Conservation (phyloP, 2,888 invertebrate genomes). For the Melanostoma scalare region DNA sequence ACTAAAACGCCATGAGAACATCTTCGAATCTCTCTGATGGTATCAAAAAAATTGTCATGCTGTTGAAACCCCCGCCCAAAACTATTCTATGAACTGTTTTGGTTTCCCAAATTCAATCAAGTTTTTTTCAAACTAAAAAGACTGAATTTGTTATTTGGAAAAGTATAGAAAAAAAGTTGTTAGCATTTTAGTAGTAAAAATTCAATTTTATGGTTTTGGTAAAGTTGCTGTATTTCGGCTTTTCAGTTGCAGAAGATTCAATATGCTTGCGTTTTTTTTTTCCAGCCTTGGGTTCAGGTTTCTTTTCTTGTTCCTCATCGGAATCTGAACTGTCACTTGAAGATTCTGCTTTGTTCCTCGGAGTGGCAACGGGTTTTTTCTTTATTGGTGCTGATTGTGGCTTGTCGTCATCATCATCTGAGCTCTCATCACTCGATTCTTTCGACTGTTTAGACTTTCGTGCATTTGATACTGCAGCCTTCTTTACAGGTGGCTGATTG, state of each 20-base stretch:
- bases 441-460: slow-evolving; percentile 78
- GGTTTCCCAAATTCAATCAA: too few species aligned
- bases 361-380: slow-evolving; percentile 67
- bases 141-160: too few species aligned
- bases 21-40: too few species aligned
- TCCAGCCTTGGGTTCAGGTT: slow-evolving; percentile 73
- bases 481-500: slow-evolving; percentile 74
- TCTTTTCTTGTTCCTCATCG: slow-evolving; percentile 17
- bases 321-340: slow-evolving; percentile 80
- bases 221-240: slow-evolving; percentile 86
- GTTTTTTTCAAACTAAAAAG: too few species aligned
- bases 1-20: too few species aligned
- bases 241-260: slow-evolving; percentile 72
- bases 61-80: too few species aligned
- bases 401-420: slow-evolving; percentile 80
- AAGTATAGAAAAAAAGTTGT: too few species aligned
- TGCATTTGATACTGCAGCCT: slow-evolving; percentile 74
- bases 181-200: too few species aligned
- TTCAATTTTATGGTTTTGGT: too few species aligned
- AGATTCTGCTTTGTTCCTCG: slow-evolving; percentile 79
- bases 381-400: slow-evolving; percentile 69
- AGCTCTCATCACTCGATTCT: slow-evolving; percentile 82
- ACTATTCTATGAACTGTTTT: too few species aligned
- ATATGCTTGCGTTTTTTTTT: slow-evolving; percentile 82
- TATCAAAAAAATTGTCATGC: too few species aligned